A percentile compares a stretch with the other conserved stretches of the same genome.
Conservation (phyloP, 2,888 invertebrate species). For the Thera obeliscata region DNA sequence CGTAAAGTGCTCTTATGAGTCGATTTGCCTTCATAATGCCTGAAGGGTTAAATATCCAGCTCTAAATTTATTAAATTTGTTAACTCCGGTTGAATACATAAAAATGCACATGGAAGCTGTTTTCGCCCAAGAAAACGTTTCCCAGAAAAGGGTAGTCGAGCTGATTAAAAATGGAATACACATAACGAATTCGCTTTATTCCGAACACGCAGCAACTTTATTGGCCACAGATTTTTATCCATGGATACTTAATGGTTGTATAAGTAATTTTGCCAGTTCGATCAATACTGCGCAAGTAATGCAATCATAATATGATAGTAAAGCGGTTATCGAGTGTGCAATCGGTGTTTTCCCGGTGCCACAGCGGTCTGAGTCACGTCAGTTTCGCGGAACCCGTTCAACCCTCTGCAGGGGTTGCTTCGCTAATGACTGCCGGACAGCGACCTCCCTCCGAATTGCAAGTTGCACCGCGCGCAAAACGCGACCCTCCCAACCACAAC, state of each 20-base stretch:
- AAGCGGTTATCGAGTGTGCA: constrained; percentile 66
- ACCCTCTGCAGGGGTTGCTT: constrained; percentile 75
- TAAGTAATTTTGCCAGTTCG: constrained; percentile 54
- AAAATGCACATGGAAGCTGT: constrained; percentile 32
- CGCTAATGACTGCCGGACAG: constrained; percentile 78
- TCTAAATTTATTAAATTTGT: constrained; percentile 38
- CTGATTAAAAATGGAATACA: constrained; percentile 35
- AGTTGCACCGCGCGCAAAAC: constrained; percentile 63
- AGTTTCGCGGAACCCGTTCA: constrained; percentile 73
- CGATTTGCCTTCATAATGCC: constrained; percentile 4
- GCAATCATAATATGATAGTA: constrained; percentile 60
- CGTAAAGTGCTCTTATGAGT: constrained; percentile 11
- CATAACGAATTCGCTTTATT: constrained; percentile 32
- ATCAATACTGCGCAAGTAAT: constrained; percentile 56
- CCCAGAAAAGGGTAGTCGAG: constrained; percentile 22
- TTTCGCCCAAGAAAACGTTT: constrained; percentile 25
- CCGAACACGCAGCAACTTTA: constrained; percentile 41
- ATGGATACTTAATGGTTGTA: constrained; percentile 45
- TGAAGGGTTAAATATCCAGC: constrained; percentile 26
- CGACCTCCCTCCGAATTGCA: constrained; percentile 68
- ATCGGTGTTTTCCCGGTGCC: constrained; percentile 72
- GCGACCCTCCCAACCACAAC: constrained; percentile 74
- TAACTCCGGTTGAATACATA: constrained; percentile 24
- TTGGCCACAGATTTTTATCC: constrained; percentile 49
- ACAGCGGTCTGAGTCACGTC: constrained; percentile 69